phyloP scores from a whole-genome alignment of 1,140 invertebrate genomes.

The Drosophila mayri region DNA sequence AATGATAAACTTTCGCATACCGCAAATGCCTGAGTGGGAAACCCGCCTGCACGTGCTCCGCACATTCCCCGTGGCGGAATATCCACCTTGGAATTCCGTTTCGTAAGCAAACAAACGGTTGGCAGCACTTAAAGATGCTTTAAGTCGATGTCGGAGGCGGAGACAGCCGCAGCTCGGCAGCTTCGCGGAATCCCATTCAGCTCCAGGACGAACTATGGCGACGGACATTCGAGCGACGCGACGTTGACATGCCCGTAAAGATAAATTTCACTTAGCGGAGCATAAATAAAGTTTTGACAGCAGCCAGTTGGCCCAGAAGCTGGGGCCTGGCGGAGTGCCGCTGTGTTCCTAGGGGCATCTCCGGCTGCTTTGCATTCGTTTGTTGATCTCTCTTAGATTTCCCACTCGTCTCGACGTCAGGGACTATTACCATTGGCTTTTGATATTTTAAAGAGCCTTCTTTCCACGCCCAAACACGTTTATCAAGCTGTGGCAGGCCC shows the following conservation, averaged over 20 bases:
- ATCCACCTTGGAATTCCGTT: conserved; percentile 60
- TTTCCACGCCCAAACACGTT: conserved; percentile 22
- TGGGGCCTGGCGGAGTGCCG: conserved; percentile 50
- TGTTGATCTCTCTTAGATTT: conserved; percentile 28
- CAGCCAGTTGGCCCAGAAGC: conserved; percentile 35
- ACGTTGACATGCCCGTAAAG: conserved; percentile 75
- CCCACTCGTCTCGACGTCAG: conserved; percentile 31
- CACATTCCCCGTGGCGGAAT: conserved; percentile 24
- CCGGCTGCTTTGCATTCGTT: conserved; percentile 34
- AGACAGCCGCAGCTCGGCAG: conserved; percentile 2
- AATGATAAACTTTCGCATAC: conserved; percentile 39
- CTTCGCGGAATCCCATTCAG: conserved; percentile 44
- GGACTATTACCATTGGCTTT: conserved; percentile 52
- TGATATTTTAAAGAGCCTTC: conserved; percentile 48
- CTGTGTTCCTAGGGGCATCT: conserved; percentile 57
- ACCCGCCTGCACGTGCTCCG: conserved; percentile 27
- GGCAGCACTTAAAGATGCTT: conserved; percentile 56
- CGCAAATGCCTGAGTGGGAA: conserved; percentile 18
- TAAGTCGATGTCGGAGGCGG: conserved; percentile 47
- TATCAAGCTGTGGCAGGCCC: conserved; percentile 36
- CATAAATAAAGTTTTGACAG: conserved; percentile 80
- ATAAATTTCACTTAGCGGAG: conserved; percentile 81
- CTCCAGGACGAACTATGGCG: conserved; percentile 26
- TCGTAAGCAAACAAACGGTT: conserved; percentile 54
- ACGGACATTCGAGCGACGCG: conserved; percentile 13